A percentile compares a stretch with the other conserved stretches of the same genome.
These are phyloP conservation scores for Sinocyclocheilus rhinocerous DNA, from an alignment of 2,113 vertebrate genomes.

Conservation along the genomic window DNA sequence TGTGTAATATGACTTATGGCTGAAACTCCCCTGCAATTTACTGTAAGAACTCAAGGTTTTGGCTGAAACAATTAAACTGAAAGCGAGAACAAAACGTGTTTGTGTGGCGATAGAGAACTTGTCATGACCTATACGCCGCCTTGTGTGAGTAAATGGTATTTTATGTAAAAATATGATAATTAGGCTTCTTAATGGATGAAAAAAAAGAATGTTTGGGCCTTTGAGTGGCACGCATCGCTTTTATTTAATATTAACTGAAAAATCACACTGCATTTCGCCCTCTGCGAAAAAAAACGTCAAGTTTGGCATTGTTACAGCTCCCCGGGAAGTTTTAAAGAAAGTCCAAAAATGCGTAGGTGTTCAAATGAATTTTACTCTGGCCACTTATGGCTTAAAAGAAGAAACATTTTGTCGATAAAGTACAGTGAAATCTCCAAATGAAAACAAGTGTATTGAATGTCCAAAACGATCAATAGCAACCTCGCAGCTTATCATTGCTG, in stretches of 20 bases:
- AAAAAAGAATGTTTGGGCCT: not conserved
- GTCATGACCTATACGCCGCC: not conserved
- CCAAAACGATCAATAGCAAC: conserved; percentile 51
- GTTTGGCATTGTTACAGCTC: conserved; percentile 35
- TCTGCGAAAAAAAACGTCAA: conserved; percentile 46
- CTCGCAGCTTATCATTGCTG: conserved; percentile 55
- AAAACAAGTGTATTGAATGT: conserved; percentile 53
- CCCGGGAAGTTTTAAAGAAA: conserved; percentile 44
- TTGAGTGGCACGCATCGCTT: not conserved
- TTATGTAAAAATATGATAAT: conserved; percentile 20
- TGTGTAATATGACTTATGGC: conserved; percentile 87
- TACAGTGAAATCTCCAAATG: conserved; percentile 46
- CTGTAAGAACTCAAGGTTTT: conserved; percentile 36
- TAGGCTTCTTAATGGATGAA: not conserved
- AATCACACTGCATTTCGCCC: not conserved
- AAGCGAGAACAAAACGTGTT: conserved; percentile 14
- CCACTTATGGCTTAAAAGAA: conserved; percentile 37
- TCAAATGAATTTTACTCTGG: conserved; percentile 6
- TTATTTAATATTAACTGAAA: not conserved
- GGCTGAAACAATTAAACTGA: conserved; percentile 39
- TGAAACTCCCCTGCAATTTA: conserved; percentile 70
- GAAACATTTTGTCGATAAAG: conserved; percentile 47
- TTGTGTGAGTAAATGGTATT: not conserved
- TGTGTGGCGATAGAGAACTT: not conserved
- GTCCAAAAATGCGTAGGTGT: not conserved